A percentile compares a stretch with the other conserved stretches of the same genome.
These are phyloP conservation scores for Cacoxenus indagator DNA, from an alignment of 2,888 invertebrate genomes.

Conservation along the genomic window DNA sequence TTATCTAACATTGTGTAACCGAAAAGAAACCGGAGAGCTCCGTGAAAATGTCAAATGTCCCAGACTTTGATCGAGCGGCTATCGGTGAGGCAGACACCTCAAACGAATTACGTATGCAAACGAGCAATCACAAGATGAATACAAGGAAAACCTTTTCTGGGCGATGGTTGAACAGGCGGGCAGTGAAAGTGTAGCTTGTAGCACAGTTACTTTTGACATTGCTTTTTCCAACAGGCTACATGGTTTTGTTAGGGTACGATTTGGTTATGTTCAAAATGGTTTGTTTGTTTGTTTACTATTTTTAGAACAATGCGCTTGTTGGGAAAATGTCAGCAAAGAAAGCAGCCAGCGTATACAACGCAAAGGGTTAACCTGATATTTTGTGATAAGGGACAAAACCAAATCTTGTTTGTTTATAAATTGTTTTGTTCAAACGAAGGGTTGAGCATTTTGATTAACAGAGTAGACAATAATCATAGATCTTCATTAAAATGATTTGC, in stretches of 20 bases:
- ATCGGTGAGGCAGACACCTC: slow-evolving; percentile 50
- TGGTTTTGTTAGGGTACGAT: not conserved
- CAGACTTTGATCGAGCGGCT: not conserved
- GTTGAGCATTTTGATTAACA: slow-evolving; percentile 62
- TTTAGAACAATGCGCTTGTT: slow-evolving; percentile 9
- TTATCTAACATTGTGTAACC: not conserved
- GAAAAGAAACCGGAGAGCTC: slow-evolving; percentile 41
- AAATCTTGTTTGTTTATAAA: slow-evolving; percentile 13
- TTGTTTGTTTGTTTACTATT: slow-evolving; percentile 35
- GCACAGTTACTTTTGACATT: not conserved
- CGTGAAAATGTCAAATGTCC: slow-evolving; percentile 61
- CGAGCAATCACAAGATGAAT: slow-evolving; percentile 34
- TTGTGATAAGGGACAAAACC: not conserved
- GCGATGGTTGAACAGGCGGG: no score
- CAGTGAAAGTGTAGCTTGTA: slow-evolving; percentile 14
- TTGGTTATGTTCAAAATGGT: slow-evolving; percentile 25
- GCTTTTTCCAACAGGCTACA: not conserved
- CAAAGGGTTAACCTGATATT: slow-evolving; percentile 1
- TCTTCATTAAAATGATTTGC: not conserved
- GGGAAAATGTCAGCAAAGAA: not conserved
- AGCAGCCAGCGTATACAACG: not conserved
- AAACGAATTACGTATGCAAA: slow-evolving; percentile 62
- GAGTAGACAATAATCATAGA: not conserved
- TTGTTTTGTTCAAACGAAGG: slow-evolving; percentile 36
- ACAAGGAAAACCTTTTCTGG: slow-evolving; percentile 19